Evolutionary conservation across 2,888 invertebrate species (phyloP).

Genomic region (Lithophane ornitopus): DNA sequence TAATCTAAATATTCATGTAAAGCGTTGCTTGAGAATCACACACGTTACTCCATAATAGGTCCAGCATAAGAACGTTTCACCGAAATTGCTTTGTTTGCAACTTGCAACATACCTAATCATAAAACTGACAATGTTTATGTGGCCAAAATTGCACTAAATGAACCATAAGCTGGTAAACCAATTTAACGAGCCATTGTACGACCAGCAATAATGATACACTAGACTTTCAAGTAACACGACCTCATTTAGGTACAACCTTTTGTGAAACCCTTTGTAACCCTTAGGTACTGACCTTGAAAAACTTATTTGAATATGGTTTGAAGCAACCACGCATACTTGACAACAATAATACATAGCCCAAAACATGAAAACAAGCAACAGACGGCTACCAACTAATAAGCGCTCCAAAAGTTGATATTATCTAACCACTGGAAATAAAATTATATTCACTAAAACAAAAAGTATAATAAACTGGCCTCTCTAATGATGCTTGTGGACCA

Average conservation of each 20-base stretch:
- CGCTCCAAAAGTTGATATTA: constrained; percentile 8
- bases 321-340: background rate
- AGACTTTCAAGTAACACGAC: background rate
- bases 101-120: background rate
- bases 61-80: background rate
- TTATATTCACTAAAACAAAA: constrained; percentile 46
- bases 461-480: constrained; percentile 55
- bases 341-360: background rate
- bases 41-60: background rate
- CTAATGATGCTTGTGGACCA: constrained; percentile 69
- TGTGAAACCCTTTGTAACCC: no score
- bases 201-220: background rate
- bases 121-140: no score
- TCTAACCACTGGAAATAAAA: constrained; percentile 28
- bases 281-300: background rate
- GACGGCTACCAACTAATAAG: background rate
- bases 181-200: background rate
- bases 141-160: background rate
- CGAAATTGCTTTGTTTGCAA: background rate
- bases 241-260: background rate
- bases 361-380: background rate
- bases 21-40: background rate
- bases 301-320: background rate
- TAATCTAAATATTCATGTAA: background rate
- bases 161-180: background rate